A percentile compares a stretch with the other conserved stretches of the same genome.
Conservation (phyloP, 2,113 vertebrate species). For the Pluvialis apricaria region DNA sequence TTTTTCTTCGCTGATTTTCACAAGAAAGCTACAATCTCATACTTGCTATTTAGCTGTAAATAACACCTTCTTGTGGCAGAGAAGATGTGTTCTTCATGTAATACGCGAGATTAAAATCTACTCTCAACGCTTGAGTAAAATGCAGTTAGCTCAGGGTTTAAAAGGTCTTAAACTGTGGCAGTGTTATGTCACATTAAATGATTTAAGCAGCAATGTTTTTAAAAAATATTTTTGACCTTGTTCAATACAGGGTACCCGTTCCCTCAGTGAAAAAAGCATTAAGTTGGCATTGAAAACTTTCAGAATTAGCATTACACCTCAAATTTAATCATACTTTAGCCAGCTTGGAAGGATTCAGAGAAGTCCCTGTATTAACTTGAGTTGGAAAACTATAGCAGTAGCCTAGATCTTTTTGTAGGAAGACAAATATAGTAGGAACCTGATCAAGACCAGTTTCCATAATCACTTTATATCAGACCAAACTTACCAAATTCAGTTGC, state of each 20-base stretch:
- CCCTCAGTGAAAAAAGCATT: neutral
- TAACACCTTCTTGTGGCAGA: neutral
- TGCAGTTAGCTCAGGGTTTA: neutral
- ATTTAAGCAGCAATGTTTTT: neutral
- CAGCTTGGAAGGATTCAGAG: neutral
- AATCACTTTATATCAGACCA: neutral
- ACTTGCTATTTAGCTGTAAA: neutral
- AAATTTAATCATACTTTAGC: neutral
- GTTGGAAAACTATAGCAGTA: neutral
- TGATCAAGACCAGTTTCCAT: neutral
- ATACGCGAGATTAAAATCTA: neutral
- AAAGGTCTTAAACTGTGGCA: neutral
- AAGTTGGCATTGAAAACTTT: neutral
- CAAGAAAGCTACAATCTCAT: neutral
- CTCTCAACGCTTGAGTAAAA: neutral
- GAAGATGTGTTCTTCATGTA: neutral
- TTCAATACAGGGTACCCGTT: neutral
- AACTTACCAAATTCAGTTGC: neutral
- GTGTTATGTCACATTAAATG: neutral
- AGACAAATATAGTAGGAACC: neutral
- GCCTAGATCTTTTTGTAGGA: neutral
- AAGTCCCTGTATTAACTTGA: neutral
- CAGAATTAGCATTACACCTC: neutral
- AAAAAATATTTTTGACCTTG: neutral
- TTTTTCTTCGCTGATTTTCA: neutral